phyloP scores from a whole-genome alignment of 2,888 invertebrate genomes.

The Hirudinaria manillensis region DNA sequence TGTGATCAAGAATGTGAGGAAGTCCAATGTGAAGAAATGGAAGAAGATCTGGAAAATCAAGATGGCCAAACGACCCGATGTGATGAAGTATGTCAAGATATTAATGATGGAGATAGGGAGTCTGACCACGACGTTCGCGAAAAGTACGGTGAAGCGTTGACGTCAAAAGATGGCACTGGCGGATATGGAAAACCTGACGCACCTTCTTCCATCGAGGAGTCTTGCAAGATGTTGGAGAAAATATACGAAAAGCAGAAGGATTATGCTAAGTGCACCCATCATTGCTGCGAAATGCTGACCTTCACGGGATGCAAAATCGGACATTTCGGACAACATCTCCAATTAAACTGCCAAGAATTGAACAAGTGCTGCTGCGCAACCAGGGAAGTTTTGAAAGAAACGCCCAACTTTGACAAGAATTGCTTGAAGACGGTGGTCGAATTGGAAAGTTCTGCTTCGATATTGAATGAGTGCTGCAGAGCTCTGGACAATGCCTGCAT shows the following conservation, averaged over 20 bases:
- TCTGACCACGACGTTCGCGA: too few relatives aligned
- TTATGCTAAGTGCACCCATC: background rate
- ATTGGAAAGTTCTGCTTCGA: background rate
- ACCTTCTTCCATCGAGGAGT: background rate
- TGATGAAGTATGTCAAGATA: too few relatives aligned
- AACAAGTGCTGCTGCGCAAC: conserved; percentile 9
- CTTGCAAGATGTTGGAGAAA: background rate
- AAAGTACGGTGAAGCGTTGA: too few relatives aligned
- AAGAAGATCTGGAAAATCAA: too few relatives aligned
- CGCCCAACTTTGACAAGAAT: background rate
- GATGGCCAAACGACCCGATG: too few relatives aligned
- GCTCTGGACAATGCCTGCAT: background rate
- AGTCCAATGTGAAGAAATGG: too few relatives aligned
- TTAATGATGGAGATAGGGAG: too few relatives aligned
- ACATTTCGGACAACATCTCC: background rate
- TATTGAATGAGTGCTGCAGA: background rate
- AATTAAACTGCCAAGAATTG: conserved; percentile 5
- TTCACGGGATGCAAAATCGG: background rate
- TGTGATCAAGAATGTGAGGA: too few relatives aligned
- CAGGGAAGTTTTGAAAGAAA: background rate
- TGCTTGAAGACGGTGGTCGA: background rate
- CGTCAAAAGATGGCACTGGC: too few relatives aligned
- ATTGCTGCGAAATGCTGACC: background rate
- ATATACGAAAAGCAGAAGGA: conserved; percentile 8
- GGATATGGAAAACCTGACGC: too few relatives aligned